Percentiles rank a stretch among this genome's conserved stretches.
Conservation (phyloP, 1,140 invertebrate genomes). For the Pogonus chalceus region DNA sequence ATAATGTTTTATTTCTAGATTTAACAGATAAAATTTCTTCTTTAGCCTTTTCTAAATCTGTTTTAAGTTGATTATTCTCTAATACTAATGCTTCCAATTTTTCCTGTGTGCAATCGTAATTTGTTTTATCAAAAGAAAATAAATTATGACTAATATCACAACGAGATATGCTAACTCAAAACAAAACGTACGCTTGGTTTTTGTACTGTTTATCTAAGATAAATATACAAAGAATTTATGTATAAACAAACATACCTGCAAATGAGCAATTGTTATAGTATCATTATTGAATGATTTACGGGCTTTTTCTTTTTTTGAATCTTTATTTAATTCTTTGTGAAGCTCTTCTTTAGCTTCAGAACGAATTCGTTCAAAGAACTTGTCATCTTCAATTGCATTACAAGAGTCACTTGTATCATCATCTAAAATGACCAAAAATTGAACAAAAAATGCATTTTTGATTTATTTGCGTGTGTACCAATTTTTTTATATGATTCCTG, state of each 20-base stretch:
- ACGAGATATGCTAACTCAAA: too few relatives aligned
- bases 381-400: constrained; percentile 25
- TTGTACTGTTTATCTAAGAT: not conserved
- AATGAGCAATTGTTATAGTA: constrained; percentile 26
- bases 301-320: constrained; percentile 35
- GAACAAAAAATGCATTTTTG: too few relatives aligned
- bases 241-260: constrained; percentile 25
- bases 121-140: not conserved
- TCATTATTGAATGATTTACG: constrained; percentile 27
- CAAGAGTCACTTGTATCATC: not conserved
- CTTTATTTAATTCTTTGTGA: constrained; percentile 53
- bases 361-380: constrained; percentile 59
- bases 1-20: constrained; percentile 65
- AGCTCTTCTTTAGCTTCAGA: constrained; percentile 54
- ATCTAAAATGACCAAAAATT: not conserved
- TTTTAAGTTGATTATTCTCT: constrained; percentile 48
- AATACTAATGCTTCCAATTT: constrained; percentile 55
- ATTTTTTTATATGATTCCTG: too few relatives aligned
- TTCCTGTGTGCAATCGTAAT: constrained; percentile 33
- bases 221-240: constrained; percentile 6
- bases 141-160: too few relatives aligned
- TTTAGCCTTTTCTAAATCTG: constrained; percentile 51
- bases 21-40: constrained; percentile 62
- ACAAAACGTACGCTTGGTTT: too few relatives aligned
- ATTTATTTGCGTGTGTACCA: too few relatives aligned